Percentiles rank a stretch among this genome's conserved stretches.
These are phyloP conservation scores for Plecturocebus donacophilus DNA, from an alignment of 2,113 vertebrate species.

Conservation along the genomic window DNA sequence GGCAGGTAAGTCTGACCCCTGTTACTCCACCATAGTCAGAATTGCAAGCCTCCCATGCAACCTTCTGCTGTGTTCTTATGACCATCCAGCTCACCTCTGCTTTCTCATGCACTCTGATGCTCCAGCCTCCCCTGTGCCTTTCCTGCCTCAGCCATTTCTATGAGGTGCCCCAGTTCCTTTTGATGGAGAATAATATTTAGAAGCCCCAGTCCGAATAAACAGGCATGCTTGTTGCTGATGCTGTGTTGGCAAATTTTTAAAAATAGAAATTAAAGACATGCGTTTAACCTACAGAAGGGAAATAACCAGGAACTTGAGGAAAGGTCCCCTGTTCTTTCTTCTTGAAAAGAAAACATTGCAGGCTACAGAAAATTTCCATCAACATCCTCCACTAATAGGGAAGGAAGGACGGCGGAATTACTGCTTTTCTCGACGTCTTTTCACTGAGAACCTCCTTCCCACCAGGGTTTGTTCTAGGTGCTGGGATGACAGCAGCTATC, in stretches of 20 bases:
- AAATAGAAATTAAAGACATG: not conserved
- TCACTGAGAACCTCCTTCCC: rapidly evolving
- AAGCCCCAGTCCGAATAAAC: not conserved
- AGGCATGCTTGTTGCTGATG: not conserved
- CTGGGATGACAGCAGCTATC: not conserved
- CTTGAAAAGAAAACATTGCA: not conserved
- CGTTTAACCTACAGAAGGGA: not conserved
- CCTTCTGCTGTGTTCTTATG: rapidly evolving
- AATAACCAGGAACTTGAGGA: not conserved
- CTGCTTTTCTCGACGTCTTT: not conserved
- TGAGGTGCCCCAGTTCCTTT: not conserved
- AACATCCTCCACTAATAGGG: rapidly evolving
- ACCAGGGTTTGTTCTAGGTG: not conserved
- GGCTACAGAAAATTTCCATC: not conserved
- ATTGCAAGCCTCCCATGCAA: not conserved
- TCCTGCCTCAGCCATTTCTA: not conserved
- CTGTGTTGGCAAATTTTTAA: not conserved
- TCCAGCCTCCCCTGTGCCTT: not conserved
- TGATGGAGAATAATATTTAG: not conserved
- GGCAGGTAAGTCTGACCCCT: rapidly evolving
- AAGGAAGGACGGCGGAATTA: not conserved
- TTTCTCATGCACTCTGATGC: not conserved
- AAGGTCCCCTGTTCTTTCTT: no score
- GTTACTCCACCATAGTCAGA: rapidly evolving
- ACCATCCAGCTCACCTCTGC: rapidly evolving